A percentile compares a stretch with the other conserved stretches of the same genome.
Evolutionary conservation across 2,888 invertebrate genomes (phyloP).

Genomic region (Acleris cristana): DNA sequence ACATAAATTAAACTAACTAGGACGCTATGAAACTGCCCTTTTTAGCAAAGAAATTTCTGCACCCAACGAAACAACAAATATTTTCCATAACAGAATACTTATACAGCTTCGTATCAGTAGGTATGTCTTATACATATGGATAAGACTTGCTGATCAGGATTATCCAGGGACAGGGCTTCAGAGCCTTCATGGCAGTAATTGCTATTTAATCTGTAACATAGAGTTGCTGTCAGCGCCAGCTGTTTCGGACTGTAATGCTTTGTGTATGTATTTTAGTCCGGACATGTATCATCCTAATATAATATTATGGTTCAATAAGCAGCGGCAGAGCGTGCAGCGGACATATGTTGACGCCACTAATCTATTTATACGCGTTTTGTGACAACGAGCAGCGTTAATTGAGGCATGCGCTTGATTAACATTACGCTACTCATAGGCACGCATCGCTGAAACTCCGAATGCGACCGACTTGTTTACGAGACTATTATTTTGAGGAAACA

Average conservation of each 20-base stretch:
- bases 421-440: slow-evolving; percentile 12
- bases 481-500: slow-evolving; percentile 37
- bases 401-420: slow-evolving; percentile 41
- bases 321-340: slow-evolving; percentile 12
- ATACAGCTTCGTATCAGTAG: background rate
- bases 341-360: slow-evolving; percentile 36
- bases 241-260: slow-evolving; percentile 18
- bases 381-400: slow-evolving; percentile 39
- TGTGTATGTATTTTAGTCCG: slow-evolving; percentile 9
- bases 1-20: background rate
- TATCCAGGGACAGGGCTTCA: slow-evolving; percentile 26
- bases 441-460: slow-evolving; percentile 13
- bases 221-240: slow-evolving; percentile 2
- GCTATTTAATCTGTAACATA: slow-evolving; percentile 4
- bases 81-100: background rate
- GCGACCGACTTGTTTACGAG: slow-evolving; percentile 17
- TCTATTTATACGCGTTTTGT: slow-evolving; percentile 37
- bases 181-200: slow-evolving; percentile 10
- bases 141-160: slow-evolving; percentile 23
- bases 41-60: background rate
- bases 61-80: background rate
- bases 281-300: slow-evolving; percentile 12
- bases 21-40: background rate
- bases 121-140: background rate
- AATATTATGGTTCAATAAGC: slow-evolving; percentile 14